Conservation (phyloP, 2,113 vertebrate species). For the Eulemur macaco region DNA sequence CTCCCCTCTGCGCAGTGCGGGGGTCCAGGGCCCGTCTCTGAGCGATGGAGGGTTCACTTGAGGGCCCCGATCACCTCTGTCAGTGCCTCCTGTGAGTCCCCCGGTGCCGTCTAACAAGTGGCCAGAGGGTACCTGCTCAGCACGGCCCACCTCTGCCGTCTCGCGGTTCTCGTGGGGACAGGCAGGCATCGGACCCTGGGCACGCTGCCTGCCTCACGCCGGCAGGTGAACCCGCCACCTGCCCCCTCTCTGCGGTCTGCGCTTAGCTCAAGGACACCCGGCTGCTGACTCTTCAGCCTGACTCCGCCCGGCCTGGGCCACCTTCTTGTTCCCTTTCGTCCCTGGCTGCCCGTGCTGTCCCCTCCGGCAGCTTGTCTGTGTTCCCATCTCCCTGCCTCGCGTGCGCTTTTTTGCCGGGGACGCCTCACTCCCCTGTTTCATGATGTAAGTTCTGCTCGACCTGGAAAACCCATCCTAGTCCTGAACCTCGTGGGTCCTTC, state of each 20-base stretch:
- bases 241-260: no score
- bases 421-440: neutral
- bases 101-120: fast-evolving
- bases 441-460: neutral
- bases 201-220: no score
- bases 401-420: neutral
- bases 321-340: neutral
- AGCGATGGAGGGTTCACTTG: neutral
- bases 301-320: neutral
- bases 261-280: neutral
- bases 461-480: neutral
- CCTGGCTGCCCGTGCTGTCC: fast-evolving
- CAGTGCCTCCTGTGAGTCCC: fast-evolving
- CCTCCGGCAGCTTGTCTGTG: neutral
- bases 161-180: fast-evolving
- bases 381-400: neutral
- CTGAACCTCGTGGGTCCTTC: neutral
- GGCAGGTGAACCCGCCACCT: neutral
- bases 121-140: no score
- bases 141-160: fast-evolving
- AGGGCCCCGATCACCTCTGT: neutral
- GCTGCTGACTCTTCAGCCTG: no score
- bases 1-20: no score
- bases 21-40: no score
- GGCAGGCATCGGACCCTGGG: neutral